Evolutionary conservation across 1,140 invertebrate species (phyloP).

Genomic region (Nephotettix cincticeps): DNA sequence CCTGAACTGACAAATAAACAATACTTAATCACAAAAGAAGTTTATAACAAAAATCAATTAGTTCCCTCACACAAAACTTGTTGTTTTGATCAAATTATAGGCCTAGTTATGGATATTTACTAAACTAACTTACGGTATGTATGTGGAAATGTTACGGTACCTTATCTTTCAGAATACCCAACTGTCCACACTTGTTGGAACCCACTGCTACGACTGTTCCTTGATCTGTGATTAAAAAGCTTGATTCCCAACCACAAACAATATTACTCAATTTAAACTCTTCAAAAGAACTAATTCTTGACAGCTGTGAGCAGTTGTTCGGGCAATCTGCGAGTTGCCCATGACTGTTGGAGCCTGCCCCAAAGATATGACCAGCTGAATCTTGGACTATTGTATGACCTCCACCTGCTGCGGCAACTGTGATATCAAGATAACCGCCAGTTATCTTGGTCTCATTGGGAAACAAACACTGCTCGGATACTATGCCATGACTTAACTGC

Average conservation of each 20-base stretch:
- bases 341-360: constrained; percentile 83
- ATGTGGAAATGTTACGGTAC: too few relatives aligned
- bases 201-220: constrained; percentile 65
- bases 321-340: constrained; percentile 65
- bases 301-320: constrained; percentile 39
- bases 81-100: background rate
- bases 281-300: constrained; percentile 36
- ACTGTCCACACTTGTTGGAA: constrained; percentile 68
- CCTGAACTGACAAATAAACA: background rate
- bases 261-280: constrained; percentile 56
- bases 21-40: background rate
- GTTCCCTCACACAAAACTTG: background rate
- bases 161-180: constrained; percentile 50
- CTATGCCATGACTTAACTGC: constrained; percentile 67
- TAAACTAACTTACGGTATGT: too few relatives aligned
- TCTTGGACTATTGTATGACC: constrained; percentile 72
- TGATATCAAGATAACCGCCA: constrained; percentile 50
- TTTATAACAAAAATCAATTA: background rate
- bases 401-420: constrained; percentile 68
- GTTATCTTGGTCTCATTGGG: constrained; percentile 55
- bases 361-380: constrained; percentile 63
- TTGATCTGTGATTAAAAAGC: constrained; percentile 55
- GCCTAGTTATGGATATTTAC: background rate
- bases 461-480: constrained; percentile 63
- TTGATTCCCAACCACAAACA: constrained; percentile 73